Base-by-base conservation (phyloP, 37 sponge, comb jelly and placozoan species). In the Eunapius fragilis region DNA sequence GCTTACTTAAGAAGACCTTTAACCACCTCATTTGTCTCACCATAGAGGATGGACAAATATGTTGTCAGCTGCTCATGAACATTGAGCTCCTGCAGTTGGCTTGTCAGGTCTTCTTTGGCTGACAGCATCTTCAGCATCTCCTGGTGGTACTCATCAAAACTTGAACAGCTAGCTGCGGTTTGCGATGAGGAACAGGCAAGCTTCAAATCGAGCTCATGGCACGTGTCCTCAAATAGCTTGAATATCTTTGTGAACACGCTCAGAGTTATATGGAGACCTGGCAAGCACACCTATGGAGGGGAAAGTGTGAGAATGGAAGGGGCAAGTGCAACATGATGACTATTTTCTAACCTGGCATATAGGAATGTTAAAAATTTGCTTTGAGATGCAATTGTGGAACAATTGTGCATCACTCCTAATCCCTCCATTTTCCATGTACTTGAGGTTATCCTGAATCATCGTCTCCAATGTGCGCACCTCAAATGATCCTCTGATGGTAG, bases 311-410 rank as follows among this genome's bases (percentile, higher is more conserved):
- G 25, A 7, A 7, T 70, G 71, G 27, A 70, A 70, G 3, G 71
- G 28, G 71, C 28, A 70, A 28, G 32, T 22, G 74, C 25, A 73
- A 32, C 2, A 30, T 25, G 28, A 33, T 25, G 17, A 73, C 14
- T 73, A 13, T 0, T 2, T 25, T 17, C 74, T 73, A 35, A 78
- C 74, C 74, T 73, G 74, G 74, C 27, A 73, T 73, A 73, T 17
- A 25, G 74, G 74, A 73, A 73, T 25, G 74, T 73, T 32, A 73
- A 73, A n/a, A 25, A 73, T 33, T 30, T 17, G 74, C 32, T 30
- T 30, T 73, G 74, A 30, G 22, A 73, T 73, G 74, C 30, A 30
- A 73, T 73, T 73, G 74, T 73, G 74, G 26, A 26, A 25, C 26
- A 73, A 25, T 25, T 73, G 30, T 30, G 74, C 74, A 73, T 73